Percentiles rank a stretch among this genome's conserved stretches.
phyloP scores from a whole-genome alignment of 2,797 vertebrate genomes.

The Neosalanx taihuensis region DNA sequence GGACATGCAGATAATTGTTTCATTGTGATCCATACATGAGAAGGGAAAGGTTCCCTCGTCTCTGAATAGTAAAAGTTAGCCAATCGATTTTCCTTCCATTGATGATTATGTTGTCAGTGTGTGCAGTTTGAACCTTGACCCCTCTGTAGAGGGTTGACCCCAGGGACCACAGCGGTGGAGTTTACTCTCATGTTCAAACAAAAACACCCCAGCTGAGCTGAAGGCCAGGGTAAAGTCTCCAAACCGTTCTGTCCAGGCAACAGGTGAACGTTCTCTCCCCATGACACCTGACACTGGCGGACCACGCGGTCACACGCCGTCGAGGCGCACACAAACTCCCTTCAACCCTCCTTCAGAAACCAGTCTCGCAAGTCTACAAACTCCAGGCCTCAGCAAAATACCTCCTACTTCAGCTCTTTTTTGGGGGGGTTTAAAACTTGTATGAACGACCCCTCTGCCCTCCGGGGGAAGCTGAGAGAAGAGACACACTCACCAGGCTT shows the following conservation, averaged over 20 bases:
- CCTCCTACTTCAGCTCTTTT: not conserved
- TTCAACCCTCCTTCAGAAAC: not conserved
- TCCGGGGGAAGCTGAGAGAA: not conserved
- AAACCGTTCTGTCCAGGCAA: constrained; percentile 42
- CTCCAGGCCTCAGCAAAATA: constrained; percentile 6
- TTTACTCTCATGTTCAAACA: constrained; percentile 25
- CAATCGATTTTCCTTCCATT: no score
- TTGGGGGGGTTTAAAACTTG: not conserved
- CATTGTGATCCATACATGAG: not conserved
- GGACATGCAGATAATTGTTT: not conserved
- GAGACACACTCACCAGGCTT: constrained; percentile 65
- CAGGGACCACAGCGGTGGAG: not conserved
- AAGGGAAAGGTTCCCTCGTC: not conserved
- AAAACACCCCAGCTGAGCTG: constrained; percentile 37
- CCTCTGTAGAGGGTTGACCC: no score
- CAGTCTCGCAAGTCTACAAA: not conserved
- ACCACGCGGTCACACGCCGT: constrained; percentile 15
- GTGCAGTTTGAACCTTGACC: no score
- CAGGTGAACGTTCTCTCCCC: constrained; percentile 26
- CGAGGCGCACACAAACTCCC: not conserved
- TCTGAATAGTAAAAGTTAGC: no score
- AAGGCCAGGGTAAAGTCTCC: constrained; percentile 61
- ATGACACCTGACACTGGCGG: constrained; percentile 40
- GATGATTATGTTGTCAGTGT: no score
- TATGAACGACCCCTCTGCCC: not conserved